These are phyloP conservation scores for Drosophila barbarae DNA, from an alignment of 2,888 invertebrate species.

Conservation along the genomic window DNA sequence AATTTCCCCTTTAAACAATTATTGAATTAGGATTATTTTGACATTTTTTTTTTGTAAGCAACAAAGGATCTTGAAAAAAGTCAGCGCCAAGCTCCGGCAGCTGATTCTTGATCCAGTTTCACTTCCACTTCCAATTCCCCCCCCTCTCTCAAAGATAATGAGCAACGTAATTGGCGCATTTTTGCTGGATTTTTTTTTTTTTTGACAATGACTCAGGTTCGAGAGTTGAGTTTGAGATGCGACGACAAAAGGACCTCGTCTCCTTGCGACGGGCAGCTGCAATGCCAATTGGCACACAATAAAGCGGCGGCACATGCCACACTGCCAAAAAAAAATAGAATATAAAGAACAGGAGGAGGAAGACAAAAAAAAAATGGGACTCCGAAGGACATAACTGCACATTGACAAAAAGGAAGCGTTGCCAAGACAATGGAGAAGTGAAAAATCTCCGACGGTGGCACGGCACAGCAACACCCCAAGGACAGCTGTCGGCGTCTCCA, in stretches of 20 bases:
- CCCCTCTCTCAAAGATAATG: slow-evolving; percentile 26
- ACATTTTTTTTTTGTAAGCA: not conserved
- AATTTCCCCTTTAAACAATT: not conserved
- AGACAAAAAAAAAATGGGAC: slow-evolving; percentile 10
- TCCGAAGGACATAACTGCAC: slow-evolving; percentile 34
- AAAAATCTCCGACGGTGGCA: slow-evolving; percentile 56
- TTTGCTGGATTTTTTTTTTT: slow-evolving; percentile 35
- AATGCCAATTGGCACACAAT: slow-evolving; percentile 34
- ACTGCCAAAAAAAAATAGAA: slow-evolving; percentile 21
- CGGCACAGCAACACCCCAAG: slow-evolving; percentile 51
- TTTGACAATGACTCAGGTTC: slow-evolving; percentile 15
- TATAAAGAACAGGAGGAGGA: slow-evolving; percentile 23
- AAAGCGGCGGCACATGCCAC: slow-evolving; percentile 48
- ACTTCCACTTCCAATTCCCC: not conserved
- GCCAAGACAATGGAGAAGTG: slow-evolving; percentile 57
- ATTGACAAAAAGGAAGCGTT: slow-evolving; percentile 30
- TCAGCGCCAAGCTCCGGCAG: slow-evolving; percentile 7
- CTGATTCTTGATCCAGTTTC: slow-evolving; percentile 6
- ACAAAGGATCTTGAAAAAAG: slow-evolving; percentile 3
- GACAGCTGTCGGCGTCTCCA: slow-evolving; percentile 60
- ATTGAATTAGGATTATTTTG: slow-evolving; percentile 4
- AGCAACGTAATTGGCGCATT: slow-evolving; percentile 59
- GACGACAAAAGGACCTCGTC: slow-evolving; percentile 4
- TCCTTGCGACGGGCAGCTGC: slow-evolving; percentile 13
- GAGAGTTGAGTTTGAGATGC: not conserved